phyloP scores from a whole-genome alignment of 2,888 invertebrate species.

The Meghimatium bilineatum region DNA sequence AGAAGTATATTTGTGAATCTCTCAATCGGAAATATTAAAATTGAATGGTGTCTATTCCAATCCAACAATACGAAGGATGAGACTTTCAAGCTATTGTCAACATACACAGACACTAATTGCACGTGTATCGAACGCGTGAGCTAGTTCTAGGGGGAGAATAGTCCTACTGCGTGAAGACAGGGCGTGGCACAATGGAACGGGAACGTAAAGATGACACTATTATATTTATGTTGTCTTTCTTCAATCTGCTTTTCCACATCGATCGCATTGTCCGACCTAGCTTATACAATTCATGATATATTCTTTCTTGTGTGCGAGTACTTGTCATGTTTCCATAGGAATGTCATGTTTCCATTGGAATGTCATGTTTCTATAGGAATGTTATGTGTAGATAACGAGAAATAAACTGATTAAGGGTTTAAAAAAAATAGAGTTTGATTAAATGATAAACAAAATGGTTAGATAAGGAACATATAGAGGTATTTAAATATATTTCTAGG shows the following conservation, averaged over 20 bases:
- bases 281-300: not conserved
- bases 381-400: too few relatives aligned
- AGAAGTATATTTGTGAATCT: not conserved
- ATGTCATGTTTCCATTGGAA: too few relatives aligned
- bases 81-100: too few relatives aligned
- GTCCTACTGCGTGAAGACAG: not conserved
- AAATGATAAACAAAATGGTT: too few relatives aligned
- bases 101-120: not conserved
- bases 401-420: too few relatives aligned
- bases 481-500: too few relatives aligned
- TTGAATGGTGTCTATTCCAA: too few relatives aligned
- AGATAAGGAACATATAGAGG: too few relatives aligned
- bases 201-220: not conserved
- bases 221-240: not conserved
- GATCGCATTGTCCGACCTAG: not conserved
- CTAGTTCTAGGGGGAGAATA: not conserved
- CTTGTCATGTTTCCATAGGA: too few relatives aligned
- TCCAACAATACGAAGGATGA: too few relatives aligned
- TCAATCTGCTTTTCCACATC: not conserved
- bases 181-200: not conserved
- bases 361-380: too few relatives aligned
- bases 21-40: not conserved
- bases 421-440: too few relatives aligned
- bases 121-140: not conserved
- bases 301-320: not conserved